phyloP scores from a whole-genome alignment of 1,140 invertebrate species.

The Drosophila sp. region DNA sequence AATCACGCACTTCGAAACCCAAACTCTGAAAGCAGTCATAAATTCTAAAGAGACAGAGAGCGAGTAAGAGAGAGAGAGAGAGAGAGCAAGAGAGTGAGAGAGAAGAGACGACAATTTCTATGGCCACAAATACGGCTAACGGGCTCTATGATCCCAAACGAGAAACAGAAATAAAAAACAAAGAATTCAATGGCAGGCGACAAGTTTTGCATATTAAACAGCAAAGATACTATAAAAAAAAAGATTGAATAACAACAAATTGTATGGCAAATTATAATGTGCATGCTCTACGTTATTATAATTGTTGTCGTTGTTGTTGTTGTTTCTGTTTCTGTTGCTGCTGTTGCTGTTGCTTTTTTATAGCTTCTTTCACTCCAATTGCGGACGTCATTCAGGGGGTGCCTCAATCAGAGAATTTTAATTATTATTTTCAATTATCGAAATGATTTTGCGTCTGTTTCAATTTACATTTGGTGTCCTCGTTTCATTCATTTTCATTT shows the following conservation, averaged over 20 bases:
- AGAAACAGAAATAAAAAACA: constrained; percentile 3
- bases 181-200: constrained; percentile 43
- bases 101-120: constrained; percentile 55
- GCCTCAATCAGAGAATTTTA: constrained; percentile 81
- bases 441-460: constrained; percentile 72
- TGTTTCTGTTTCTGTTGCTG: neutral
- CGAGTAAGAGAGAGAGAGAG: neutral
- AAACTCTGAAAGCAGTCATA: constrained; percentile 43
- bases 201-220: constrained; percentile 77
- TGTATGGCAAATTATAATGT: constrained; percentile 56
- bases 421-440: constrained; percentile 84
- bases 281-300: constrained; percentile 24
- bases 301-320: too few species aligned
- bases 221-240: constrained; percentile 36
- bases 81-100: neutral
- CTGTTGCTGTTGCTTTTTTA: constrained; percentile 45
- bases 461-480: constrained; percentile 24
- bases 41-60: constrained; percentile 45
- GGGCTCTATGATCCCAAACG: constrained; percentile 65
- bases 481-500: constrained; percentile 1
- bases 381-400: constrained; percentile 58
- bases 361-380: constrained; percentile 73
- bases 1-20: constrained; percentile 69
- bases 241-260: constrained; percentile 46
- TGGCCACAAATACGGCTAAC: constrained; percentile 75